Evolutionary conservation across 2,113 vertebrate genomes (phyloP), one percentile per base, ranked within the genome.

Genomic region (Anoplopoma fimbria): DNA sequence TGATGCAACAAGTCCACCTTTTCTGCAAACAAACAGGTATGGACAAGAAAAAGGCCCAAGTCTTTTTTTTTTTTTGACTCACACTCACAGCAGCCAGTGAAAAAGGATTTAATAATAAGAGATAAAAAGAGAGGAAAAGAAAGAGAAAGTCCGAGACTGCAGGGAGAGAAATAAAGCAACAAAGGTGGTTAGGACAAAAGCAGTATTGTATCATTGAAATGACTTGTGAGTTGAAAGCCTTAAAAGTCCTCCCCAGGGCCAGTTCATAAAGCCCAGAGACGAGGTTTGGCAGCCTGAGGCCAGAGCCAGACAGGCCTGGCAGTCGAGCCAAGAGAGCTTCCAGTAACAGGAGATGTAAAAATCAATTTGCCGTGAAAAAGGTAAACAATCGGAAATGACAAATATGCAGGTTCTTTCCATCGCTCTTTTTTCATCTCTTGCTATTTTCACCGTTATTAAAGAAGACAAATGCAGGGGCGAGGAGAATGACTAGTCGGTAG

Each of bases 331-430:
- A 82, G 90, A 86, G 90, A 90, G 89, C 92, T 96, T 96, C 95
- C 95, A 96, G 95, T 93, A 96, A 95, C 92, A 94, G 91, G 93
- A 95, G 95, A 96, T 91, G 94, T 95, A 93, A 95, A 95, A 96
- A 95, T 95, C 94, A 95, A 96, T 96, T 95, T 95, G 92, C 94
- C 89, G 92, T 95, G 92, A 92, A 95, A 93, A 96, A 95, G 90
- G 94, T 96, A 96, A 96, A 96, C 94, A 96, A 90, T 95, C 81
- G 88, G 93, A 95, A 95, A 95, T 95, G 94, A 95, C 94, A 96
- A 95, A 95, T 94, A 94, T 90, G 92, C 93, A 89, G 85, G 83
- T 90, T 95, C 89, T 94, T 93, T 93, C 92, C 90, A 92, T 75
- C 7, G 73, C 69, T 78, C 55, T 73, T 89, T 86, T 84, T 81